These are phyloP conservation scores for Emys orbicularis DNA, from an alignment of 2,797 vertebrate species.

Conservation along the genomic window DNA sequence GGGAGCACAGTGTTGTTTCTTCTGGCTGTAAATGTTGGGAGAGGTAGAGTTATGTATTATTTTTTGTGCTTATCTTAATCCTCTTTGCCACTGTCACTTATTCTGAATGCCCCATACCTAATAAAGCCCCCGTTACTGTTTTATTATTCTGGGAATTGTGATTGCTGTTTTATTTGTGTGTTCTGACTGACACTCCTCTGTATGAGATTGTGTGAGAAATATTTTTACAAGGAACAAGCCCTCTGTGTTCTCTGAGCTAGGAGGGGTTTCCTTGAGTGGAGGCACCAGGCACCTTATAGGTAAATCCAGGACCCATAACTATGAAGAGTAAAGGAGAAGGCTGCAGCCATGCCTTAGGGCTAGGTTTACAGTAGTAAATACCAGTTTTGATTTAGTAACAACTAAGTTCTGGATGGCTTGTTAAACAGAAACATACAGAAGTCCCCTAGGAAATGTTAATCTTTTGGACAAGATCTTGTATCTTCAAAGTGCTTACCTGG, in stretches of 20 bases:
- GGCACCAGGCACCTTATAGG: neutral
- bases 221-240: neutral
- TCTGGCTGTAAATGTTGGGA: neutral
- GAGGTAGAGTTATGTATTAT: neutral
- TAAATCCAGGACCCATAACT: neutral
- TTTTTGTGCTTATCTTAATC: neutral
- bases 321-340: neutral
- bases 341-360: neutral
- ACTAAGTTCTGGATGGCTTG: neutral
- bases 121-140: neutral
- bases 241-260: neutral
- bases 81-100: neutral
- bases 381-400: neutral
- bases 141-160: neutral
- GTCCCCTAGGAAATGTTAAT: fast-evolving
- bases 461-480: neutral
- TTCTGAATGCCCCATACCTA: neutral
- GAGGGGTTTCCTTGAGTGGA: neutral
- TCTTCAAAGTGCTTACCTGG: slow-evolving; percentile 57
- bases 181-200: neutral
- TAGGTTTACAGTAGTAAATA: neutral
- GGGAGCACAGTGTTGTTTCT: neutral
- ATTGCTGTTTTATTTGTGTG: neutral
- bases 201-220: neutral
- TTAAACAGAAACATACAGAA: neutral